These are phyloP conservation scores for Fopius arisanus DNA, from an alignment of 1,140 invertebrate species.

Conservation along the genomic window DNA sequence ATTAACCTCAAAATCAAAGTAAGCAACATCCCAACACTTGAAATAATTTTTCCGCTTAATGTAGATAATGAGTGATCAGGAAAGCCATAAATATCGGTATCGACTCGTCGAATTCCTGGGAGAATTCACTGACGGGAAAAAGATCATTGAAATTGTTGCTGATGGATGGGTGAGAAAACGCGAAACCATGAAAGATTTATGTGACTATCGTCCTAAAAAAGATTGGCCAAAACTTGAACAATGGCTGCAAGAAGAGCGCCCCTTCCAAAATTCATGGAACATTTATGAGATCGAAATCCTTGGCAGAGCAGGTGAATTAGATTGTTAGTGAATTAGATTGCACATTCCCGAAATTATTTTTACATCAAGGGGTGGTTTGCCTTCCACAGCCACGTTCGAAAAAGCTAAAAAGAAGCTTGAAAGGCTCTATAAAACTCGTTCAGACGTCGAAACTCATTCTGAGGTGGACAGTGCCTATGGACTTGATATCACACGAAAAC, in stretches of 20 bases:
- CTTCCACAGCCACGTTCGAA: background rate
- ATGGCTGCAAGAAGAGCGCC: background rate
- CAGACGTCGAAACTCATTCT: background rate
- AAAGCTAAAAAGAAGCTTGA: background rate
- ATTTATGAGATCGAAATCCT: background rate
- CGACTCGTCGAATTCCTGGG: constrained; percentile 10
- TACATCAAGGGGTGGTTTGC: too few species aligned
- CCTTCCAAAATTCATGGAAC: background rate
- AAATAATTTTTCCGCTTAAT: too few species aligned
- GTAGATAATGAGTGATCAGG: too few species aligned
- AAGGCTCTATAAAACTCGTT: background rate
- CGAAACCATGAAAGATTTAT: background rate
- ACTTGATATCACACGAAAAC: background rate
- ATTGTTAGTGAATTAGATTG: background rate
- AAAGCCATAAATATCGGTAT: constrained; percentile 56
- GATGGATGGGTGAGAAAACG: background rate
- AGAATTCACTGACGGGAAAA: constrained; percentile 19
- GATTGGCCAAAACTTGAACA: background rate
- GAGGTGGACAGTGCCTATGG: background rate
- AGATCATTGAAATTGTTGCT: background rate
- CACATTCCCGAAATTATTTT: too few species aligned
- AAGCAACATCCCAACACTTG: too few species aligned
- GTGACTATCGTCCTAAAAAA: background rate
- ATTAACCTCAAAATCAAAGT: too few species aligned
- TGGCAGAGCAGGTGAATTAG: background rate